Conservation (phyloP, 2,113 vertebrate genomes). For the Tychaedon coryphoeus region DNA sequence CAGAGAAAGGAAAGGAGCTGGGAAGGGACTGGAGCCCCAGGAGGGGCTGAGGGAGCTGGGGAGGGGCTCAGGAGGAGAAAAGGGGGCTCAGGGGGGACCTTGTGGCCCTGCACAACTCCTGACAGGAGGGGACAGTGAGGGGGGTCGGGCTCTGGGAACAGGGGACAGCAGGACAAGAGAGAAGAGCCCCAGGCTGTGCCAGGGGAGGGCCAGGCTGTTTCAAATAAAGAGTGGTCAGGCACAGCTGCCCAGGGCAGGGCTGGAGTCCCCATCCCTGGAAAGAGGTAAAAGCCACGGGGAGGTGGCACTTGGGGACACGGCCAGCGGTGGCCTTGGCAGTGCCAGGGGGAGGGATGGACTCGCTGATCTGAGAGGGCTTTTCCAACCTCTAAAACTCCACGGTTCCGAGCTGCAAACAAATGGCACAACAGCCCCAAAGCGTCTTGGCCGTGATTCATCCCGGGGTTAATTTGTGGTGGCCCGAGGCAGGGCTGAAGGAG, state of each 20-base stretch:
- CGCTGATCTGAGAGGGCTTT: background rate
- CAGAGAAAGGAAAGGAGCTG: background rate
- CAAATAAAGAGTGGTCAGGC: background rate
- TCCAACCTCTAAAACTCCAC: background rate
- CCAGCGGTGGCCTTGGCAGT: background rate
- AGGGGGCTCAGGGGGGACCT: background rate
- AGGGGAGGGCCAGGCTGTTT: accelerated
- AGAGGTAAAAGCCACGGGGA: background rate
- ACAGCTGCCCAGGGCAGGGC: background rate
- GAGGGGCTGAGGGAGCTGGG: background rate
- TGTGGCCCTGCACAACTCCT: background rate
- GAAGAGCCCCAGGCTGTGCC: accelerated
- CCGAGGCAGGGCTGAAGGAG: background rate
- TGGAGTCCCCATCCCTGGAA: background rate
- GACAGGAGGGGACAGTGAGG: background rate
- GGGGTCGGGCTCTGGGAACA: background rate
- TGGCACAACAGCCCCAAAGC: background rate
- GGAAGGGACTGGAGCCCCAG: background rate
- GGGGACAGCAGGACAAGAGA: background rate
- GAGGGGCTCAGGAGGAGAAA: background rate
- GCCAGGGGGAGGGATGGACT: background rate
- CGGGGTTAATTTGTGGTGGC: background rate
- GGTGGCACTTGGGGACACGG: background rate
- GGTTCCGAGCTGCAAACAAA: background rate
- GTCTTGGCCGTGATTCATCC: background rate